Evolutionary conservation across 2,113 vertebrate genomes (phyloP).

Genomic region (Hymenochirus boettgeri): DNA sequence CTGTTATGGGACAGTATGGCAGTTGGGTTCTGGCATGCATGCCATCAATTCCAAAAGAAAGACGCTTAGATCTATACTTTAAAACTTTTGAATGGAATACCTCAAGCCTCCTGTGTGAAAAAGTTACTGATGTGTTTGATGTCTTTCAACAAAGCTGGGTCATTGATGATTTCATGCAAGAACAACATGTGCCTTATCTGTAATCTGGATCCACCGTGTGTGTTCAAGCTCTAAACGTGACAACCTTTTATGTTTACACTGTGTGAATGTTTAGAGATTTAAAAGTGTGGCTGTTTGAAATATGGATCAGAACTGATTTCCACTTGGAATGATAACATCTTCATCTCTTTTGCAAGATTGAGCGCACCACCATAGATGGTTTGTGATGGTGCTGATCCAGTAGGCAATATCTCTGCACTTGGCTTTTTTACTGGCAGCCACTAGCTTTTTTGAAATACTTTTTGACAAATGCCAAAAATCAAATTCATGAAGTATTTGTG

Average conservation of each 20-base stretch:
- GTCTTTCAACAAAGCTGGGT: background rate
- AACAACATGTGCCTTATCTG: background rate
- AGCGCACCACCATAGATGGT: conserved; percentile 10
- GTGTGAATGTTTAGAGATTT: background rate
- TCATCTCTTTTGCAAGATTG: conserved; percentile 5
- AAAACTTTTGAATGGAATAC: too few species aligned
- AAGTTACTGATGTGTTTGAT: too few species aligned
- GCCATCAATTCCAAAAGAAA: too few species aligned
- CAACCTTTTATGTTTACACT: background rate
- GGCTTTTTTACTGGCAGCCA: too few species aligned
- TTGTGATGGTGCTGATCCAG: background rate
- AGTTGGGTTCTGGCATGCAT: too few species aligned
- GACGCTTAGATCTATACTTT: too few species aligned
- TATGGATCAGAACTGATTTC: background rate
- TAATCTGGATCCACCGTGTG: background rate
- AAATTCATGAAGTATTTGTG: too few species aligned
- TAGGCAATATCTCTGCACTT: background rate
- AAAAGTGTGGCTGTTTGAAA: conserved; percentile 1
- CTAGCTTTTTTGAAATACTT: too few species aligned
- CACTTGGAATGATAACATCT: background rate
- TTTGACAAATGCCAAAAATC: too few species aligned
- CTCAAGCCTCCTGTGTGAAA: too few species aligned
- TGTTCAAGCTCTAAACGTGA: background rate
- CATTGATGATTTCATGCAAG: background rate
- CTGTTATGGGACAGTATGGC: too few species aligned